Percentiles rank a stretch among this genome's conserved stretches.
phyloP scores from a whole-genome alignment of 2,797 vertebrate genomes.

The Crenuchus spilurus region DNA sequence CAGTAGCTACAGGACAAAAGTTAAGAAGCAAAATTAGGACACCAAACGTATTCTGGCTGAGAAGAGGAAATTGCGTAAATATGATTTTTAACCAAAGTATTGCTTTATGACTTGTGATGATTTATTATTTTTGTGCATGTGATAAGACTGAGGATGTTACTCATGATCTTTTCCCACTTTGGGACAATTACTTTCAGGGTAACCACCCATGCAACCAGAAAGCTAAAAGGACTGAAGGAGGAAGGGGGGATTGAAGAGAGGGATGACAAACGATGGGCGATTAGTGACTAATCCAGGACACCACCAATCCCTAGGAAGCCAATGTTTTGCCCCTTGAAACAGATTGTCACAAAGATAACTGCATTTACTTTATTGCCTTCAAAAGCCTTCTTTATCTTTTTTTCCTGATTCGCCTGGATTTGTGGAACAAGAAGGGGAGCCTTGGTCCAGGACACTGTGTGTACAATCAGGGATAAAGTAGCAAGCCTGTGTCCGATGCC shows the following conservation, averaged over 20 bases:
- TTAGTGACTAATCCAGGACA: constrained; percentile 75
- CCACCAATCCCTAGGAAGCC: constrained; percentile 53
- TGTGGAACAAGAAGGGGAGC: constrained; percentile 5
- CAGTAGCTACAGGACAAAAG: too few relatives aligned
- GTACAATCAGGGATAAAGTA: constrained; percentile 47
- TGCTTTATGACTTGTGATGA: neutral
- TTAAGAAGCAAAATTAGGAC: too few relatives aligned
- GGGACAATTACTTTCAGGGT: constrained; percentile 33
- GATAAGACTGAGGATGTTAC: neutral
- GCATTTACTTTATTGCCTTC: constrained; percentile 53
- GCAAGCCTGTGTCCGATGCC: constrained; percentile 37
- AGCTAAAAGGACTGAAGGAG: constrained; percentile 42
- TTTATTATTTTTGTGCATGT: neutral
- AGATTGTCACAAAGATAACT: constrained; percentile 62
- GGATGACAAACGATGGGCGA: constrained; percentile 58
- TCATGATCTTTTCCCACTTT: constrained; percentile 28
- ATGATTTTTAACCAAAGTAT: neutral
- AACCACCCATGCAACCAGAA: constrained; percentile 27
- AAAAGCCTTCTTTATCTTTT: constrained; percentile 42
- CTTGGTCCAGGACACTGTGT: constrained; percentile 7
- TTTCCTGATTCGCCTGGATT: constrained; percentile 38
- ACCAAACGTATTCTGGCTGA: too few relatives aligned
- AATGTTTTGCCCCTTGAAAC: constrained; percentile 42
- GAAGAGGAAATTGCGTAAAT: too few relatives aligned
- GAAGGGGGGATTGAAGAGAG: constrained; percentile 26